Conservation (phyloP, 2,888 invertebrate genomes). For the Morpho helenor region DNA sequence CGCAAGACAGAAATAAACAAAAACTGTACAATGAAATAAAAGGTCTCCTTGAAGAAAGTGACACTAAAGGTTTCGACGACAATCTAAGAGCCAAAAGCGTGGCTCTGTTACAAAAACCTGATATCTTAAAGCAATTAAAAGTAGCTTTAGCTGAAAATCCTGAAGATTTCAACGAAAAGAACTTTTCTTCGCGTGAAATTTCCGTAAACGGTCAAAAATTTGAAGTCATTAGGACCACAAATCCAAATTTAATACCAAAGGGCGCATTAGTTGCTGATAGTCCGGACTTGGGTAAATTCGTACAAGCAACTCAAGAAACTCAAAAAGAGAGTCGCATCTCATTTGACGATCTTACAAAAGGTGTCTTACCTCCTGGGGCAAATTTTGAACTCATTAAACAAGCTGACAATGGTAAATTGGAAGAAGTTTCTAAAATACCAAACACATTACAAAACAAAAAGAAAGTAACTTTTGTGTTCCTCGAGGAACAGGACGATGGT, state of each 20-base stretch:
- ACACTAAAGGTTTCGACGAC: constrained; percentile 78
- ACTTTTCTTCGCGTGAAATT: constrained; percentile 86
- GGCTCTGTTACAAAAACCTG: constrained; percentile 83
- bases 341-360: constrained; percentile 88
- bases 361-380: constrained; percentile 87
- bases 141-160: constrained; percentile 85
- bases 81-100: constrained; percentile 69
- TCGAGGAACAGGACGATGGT: constrained; percentile 92
- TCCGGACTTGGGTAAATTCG: constrained; percentile 59
- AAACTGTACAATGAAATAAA: constrained; percentile 80
- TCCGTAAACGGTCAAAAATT: constrained; percentile 87
- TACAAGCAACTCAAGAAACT: constrained; percentile 58
- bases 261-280: constrained; percentile 75
- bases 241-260: constrained; percentile 83
- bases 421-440: constrained; percentile 82
- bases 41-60: constrained; percentile 73
- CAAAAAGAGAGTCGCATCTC: constrained; percentile 82
- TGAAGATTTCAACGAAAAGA: constrained; percentile 82
- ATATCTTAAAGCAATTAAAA: constrained; percentile 86
- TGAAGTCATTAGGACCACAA: constrained; percentile 84
- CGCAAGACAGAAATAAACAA: constrained; percentile 75
- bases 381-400: constrained; percentile 91
- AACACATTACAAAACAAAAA: constrained; percentile 82
- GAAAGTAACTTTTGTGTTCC: constrained; percentile 91
- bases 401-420: constrained; percentile 84